Conservation (phyloP, 2,888 invertebrate species). For the Agrotis puta region DNA sequence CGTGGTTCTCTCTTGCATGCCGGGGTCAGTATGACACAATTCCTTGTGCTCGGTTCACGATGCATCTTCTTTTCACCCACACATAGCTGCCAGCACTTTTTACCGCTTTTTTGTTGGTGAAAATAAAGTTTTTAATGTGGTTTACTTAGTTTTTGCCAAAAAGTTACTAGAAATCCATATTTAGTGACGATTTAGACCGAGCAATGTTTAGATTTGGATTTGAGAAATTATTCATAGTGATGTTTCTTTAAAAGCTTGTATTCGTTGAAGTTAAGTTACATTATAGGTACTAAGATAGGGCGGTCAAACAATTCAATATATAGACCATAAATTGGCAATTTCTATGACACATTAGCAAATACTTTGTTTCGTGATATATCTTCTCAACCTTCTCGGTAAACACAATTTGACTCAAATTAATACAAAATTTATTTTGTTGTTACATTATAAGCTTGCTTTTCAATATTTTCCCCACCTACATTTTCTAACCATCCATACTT, state of each 20-base stretch:
- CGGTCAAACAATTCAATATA: background rate
- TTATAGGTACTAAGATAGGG: background rate
- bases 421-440: background rate
- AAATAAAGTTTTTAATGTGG: slow-evolving; percentile 12
- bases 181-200: background rate
- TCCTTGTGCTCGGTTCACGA: slow-evolving; percentile 69
- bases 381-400: background rate
- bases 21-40: slow-evolving; percentile 71
- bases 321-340: background rate
- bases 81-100: slow-evolving; percentile 54
- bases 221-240: background rate
- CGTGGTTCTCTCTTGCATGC: slow-evolving; percentile 60
- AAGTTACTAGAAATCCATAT: background rate
- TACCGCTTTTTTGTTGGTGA: slow-evolving; percentile 46
- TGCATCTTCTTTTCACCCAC: slow-evolving; percentile 71
- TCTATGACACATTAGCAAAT: background rate
- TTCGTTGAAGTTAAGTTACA: background rate
- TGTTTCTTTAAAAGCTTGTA: background rate
- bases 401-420: background rate
- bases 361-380: background rate
- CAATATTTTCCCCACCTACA: background rate
- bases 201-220: background rate
- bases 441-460: background rate
- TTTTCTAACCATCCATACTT: background rate
- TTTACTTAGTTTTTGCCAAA: background rate